Evolutionary conservation across 2,113 vertebrate genomes (phyloP).

Genomic region (Nothocercus julius): DNA sequence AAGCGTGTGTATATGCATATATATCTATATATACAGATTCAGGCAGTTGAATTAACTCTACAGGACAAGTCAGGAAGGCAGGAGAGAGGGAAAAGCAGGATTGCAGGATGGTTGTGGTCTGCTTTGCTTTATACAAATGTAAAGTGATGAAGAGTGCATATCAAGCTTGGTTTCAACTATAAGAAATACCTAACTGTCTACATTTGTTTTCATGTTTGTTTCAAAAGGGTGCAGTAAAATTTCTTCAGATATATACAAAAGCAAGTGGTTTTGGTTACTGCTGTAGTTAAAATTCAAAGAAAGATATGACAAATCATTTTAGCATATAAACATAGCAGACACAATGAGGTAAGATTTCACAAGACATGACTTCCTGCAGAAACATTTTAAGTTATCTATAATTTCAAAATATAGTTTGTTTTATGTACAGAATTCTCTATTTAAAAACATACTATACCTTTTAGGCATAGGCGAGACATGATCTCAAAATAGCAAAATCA

Average conservation of each 20-base stretch:
- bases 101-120: not conserved
- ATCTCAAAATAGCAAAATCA: not conserved
- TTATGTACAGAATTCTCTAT: not conserved
- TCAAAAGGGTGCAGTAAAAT: too few relatives aligned
- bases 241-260: not conserved
- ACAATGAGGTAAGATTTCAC: not conserved
- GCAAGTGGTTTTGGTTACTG: not conserved
- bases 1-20: too few relatives aligned
- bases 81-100: not conserved
- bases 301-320: not conserved
- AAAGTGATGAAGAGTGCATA: not conserved
- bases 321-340: not conserved
- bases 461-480: not conserved
- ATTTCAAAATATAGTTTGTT: not conserved
- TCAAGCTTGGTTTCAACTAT: not conserved
- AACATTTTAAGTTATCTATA: not conserved
- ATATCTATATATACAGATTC: not conserved
- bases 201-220: too few relatives aligned
- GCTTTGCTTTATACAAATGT: not conserved
- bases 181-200: not conserved
- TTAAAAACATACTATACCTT: not conserved
- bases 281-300: not conserved
- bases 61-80: rapidly evolving
- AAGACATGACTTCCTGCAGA: not conserved
- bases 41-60: not conserved